These are phyloP conservation scores for Hoplias malabaricus DNA, from an alignment of 2,113 vertebrate species.

Conservation along the genomic window DNA sequence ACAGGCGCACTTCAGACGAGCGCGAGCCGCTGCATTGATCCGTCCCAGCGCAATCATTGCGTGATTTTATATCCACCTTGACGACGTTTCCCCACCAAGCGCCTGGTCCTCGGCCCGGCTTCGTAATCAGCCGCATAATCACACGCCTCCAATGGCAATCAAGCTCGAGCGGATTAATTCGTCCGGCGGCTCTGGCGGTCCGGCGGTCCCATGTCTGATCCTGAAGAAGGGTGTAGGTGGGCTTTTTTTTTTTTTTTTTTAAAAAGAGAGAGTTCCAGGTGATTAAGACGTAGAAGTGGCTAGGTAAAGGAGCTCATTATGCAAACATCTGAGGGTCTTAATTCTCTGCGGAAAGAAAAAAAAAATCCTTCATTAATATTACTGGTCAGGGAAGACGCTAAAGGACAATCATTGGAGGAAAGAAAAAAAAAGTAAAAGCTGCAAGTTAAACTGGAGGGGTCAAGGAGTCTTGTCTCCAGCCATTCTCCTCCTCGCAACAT, in stretches of 20 bases:
- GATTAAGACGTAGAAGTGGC: slow-evolving; percentile 75
- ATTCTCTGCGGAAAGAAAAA: slow-evolving; percentile 63
- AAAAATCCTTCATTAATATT: slow-evolving; percentile 70
- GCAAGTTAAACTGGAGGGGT: slow-evolving; percentile 63
- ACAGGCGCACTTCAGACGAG: slow-evolving; percentile 76
- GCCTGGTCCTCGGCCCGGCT: slow-evolving; percentile 74
- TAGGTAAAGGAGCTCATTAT: slow-evolving; percentile 74
- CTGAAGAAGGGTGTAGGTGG: slow-evolving; percentile 81
- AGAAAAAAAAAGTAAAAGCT: slow-evolving; percentile 60
- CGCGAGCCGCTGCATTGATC: slow-evolving; percentile 71
- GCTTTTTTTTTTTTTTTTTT: too few species aligned
- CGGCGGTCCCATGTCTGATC: slow-evolving; percentile 72
- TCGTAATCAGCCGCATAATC: slow-evolving; percentile 81
- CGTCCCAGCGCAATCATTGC: slow-evolving; percentile 76
- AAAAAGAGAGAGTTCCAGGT: slow-evolving; percentile 77
- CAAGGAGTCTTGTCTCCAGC: slow-evolving; percentile 63
- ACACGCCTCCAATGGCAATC: slow-evolving; percentile 76
- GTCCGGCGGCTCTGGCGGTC: slow-evolving; percentile 67
- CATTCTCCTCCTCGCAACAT: slow-evolving; percentile 59
- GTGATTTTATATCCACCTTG: slow-evolving; percentile 77
- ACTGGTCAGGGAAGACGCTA: slow-evolving; percentile 57
- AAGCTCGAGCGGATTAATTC: slow-evolving; percentile 75
- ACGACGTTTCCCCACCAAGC: slow-evolving; percentile 65
- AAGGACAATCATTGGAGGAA: slow-evolving; percentile 51
- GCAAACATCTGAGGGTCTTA: slow-evolving; percentile 77